Base-by-base conservation (phyloP, 2,888 invertebrate species). In the Agonopterix heracliana region DNA sequence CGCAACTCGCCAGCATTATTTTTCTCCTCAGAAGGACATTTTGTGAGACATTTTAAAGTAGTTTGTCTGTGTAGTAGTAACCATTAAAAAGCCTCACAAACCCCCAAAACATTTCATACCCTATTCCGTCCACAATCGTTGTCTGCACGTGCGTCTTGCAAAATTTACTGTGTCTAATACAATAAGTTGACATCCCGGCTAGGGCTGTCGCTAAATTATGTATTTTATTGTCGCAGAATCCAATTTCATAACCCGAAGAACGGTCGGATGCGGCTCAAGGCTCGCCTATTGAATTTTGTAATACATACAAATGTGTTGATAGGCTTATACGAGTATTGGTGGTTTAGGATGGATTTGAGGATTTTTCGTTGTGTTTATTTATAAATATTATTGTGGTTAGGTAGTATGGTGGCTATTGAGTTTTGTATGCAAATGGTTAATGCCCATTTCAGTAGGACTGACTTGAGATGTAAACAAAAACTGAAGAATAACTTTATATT, bases 141-240 rank as follows among this genome's bases (percentile, higher is more conserved):
- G 71, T 57, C 56, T 64, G 68, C 81, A 81, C 78, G 79, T 81
- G 79, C 70, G 76, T 70, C 74, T 70, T 68, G 66, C 67, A 66
- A 69, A 80, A 81, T 81, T 81, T 80, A 80, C 79, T 80, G 71
- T 73, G 69, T 71, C 76, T 77, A 75, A 78, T 78, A 81, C 81
- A 81, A 79, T 81, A 81, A 80, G 74, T 77, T 74, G 78, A 70
- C 68, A 57, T 56, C 60, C 59, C 59, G 53, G 57, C 53, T 59
- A 63, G 65, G 68, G 58, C 60, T 59, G 64, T 60, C 68, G 66
- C 67, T 81, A 81, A 81, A 81, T 81, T 81, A 80, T 80, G 74
- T 81, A 80, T 78, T 81, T 81, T 80, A 81, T 74, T 80, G 80
- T 78, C 75, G 64, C 71, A 68, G 67, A 68, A 74, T 72, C 80